Base-by-base conservation (phyloP, 2,797 vertebrate species). In the Eulemur coronatus region DNA sequence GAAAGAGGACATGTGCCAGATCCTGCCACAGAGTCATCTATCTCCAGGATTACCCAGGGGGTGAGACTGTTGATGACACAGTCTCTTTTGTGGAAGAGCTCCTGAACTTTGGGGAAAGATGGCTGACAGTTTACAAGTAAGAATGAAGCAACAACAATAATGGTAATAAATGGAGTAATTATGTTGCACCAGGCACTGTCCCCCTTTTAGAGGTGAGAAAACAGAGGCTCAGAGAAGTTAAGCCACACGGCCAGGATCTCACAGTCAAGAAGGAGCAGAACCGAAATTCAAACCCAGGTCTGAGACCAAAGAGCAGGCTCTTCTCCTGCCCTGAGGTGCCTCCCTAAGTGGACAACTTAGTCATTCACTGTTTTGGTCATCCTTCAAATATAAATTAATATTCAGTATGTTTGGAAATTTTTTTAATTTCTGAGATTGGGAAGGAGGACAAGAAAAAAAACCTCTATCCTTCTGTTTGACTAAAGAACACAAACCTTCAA, bases 11-110 rank as follows among this genome's bases (percentile, higher is more conserved):
- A 2, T 1, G 1, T 12, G 33, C 18, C n/a, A 24, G 12, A 10
- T 20, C 24, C 48, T 26, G 9, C 24, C 17, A 22, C 0, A 70
- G 52, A 30, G 38, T 20, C 5, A 6, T 7, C 61, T 22, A 0
- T 6, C 75, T 70, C 93, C 57, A 35, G 18, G 50, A 24, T 59
- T 7, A 50, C 30, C 26, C 4, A 2, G 3, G 1, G 59, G 1
- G 20, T 20, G 63, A 46, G 28, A 30, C 35, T 35, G 20, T 1
- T 50, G 3, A 12, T 7, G 33, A 38, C 35, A 92, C 22, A 20
- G 17, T 14, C 33, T 67, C 48, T 50, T 52, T 48, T 30, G 15
- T 2, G 22, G 63, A 59, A 59, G 67, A 91, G n/a, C 38, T 67
- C n/a, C 43, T 65, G 17, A 57, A 69, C 52, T 91, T 89, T 72